phyloP scores from a whole-genome alignment of 2,797 vertebrate genomes.

The Apogon talboti region DNA sequence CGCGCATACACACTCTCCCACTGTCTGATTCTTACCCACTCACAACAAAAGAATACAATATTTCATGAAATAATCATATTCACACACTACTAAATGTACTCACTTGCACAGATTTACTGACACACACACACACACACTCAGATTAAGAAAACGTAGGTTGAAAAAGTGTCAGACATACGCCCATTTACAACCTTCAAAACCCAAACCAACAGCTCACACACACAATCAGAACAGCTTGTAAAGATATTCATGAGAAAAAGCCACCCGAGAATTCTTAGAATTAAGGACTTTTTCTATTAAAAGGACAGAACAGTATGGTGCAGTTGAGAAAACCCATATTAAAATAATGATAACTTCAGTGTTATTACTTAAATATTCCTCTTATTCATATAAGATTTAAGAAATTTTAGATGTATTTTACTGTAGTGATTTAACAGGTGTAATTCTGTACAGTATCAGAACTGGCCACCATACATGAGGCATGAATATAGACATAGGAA shows the following conservation, averaged over 20 bases:
- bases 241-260: conserved; percentile 1
- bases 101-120: conserved; percentile 7
- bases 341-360: not conserved
- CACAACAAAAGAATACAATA: conserved; percentile 2
- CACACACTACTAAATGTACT: not conserved
- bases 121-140: not conserved
- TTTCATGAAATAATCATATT: conserved; percentile 1
- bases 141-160: not conserved
- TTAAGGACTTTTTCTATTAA: conserved; percentile 6
- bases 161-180: conserved; percentile 6
- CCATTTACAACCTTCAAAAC: not conserved
- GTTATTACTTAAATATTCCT: not conserved
- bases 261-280: not conserved
- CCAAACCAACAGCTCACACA: not conserved
- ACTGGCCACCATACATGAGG: too few relatives aligned
- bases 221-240: not conserved
- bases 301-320: not conserved
- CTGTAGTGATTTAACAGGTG: too few relatives aligned
- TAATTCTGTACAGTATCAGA: too few relatives aligned
- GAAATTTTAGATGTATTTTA: not conserved
- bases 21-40: not conserved
- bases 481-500: too few relatives aligned
- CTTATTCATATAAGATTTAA: not conserved
- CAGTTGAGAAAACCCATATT: not conserved
- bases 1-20: not conserved